Base-by-base conservation (phyloP, 2,888 invertebrate species). In the Conus canariensis region DNA sequence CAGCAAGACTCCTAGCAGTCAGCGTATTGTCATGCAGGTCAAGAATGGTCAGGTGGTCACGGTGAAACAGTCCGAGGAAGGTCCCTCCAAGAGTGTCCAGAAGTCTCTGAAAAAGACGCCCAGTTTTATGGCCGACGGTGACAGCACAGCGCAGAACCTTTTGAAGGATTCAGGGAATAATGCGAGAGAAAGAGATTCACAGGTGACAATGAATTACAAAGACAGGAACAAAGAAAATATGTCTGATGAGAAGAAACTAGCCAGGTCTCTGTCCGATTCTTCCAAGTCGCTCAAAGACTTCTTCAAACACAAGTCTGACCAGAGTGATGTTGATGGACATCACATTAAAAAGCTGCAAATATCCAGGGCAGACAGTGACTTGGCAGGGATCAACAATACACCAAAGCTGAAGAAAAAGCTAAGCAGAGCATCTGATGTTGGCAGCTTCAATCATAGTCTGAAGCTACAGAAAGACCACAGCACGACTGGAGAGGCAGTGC, bases 101-200 rank as follows among this genome's bases (percentile, higher is more conserved):
- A 94, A 93, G 67, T 92, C 91, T 87, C 90, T 90, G 30, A 93
- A 92, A n/a, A 91, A 92, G 22, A 89, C 67, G 87, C 90, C 92
- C 10, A 91, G 92, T 80, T 92, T 96, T 64, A 96, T 96, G 89
- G 96, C 96, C 60, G 96, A 96, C 91, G 94, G 94, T 12, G 95
- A 94, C 92, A 96, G 96, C 90, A 95, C 95, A 25, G 92, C 82
- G 10, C 90, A 92, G 85, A 85, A 88, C 30, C 56, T 83, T 19
- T 59, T 30, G 25, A 64, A 56, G 25, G 80, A 60, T 45, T 22
- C 64, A 9, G 86, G 25, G 60, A 86, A 67, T 8, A 45, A 30
- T 25, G 6, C 56, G 12, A 45, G 64, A 45, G 88, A 80, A 4
- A 82, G 64, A 82, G 25, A 60, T 5, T 19, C 30, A 9, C 12